A percentile compares a stretch with the other conserved stretches of the same genome.
Evolutionary conservation across 2,888 invertebrate species (phyloP).

Genomic region (Eulithis testata): DNA sequence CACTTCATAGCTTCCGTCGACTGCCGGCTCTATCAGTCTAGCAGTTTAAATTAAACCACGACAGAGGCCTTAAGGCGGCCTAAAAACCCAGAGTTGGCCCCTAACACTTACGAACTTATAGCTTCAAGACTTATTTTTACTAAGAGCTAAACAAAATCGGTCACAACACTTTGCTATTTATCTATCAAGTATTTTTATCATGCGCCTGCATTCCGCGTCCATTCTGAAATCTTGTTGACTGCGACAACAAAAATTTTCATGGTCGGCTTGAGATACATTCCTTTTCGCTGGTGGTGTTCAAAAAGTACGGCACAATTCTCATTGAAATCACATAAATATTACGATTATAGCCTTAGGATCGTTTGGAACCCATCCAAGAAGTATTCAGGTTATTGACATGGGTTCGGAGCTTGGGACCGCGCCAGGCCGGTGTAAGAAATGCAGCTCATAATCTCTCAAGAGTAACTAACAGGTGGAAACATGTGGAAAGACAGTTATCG

Average conservation of each 20-base stretch:
- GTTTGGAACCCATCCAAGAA: constrained; percentile 49
- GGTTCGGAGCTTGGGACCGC: constrained; percentile 43
- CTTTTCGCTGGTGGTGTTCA: not conserved
- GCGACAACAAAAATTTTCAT: not conserved
- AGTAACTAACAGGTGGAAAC: constrained; percentile 37
- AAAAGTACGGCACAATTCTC: constrained; percentile 16
- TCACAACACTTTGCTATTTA: too few species aligned
- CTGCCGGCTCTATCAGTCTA: too few species aligned
- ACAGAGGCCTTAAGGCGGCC: too few species aligned
- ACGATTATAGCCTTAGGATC: constrained; percentile 42
- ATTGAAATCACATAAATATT: constrained; percentile 49
- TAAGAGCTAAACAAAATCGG: too few species aligned
- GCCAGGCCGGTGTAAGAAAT: constrained; percentile 36
- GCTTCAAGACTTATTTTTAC: too few species aligned
- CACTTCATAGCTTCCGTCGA: not conserved
- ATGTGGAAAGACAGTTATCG: constrained; percentile 17
- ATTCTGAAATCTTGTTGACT: too few species aligned
- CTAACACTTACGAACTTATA: too few species aligned
- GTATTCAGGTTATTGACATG: constrained; percentile 51
- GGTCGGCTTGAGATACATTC: constrained; percentile 1
- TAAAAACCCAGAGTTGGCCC: too few species aligned
- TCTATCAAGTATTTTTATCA: too few species aligned
- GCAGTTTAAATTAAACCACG: too few species aligned
- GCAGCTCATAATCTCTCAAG: constrained; percentile 37
- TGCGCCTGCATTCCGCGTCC: too few species aligned